Percentiles rank a stretch among this genome's conserved stretches.
Conservation (phyloP, 92 coral and sea anemone species). For the Epizoanthus scotinus region DNA sequence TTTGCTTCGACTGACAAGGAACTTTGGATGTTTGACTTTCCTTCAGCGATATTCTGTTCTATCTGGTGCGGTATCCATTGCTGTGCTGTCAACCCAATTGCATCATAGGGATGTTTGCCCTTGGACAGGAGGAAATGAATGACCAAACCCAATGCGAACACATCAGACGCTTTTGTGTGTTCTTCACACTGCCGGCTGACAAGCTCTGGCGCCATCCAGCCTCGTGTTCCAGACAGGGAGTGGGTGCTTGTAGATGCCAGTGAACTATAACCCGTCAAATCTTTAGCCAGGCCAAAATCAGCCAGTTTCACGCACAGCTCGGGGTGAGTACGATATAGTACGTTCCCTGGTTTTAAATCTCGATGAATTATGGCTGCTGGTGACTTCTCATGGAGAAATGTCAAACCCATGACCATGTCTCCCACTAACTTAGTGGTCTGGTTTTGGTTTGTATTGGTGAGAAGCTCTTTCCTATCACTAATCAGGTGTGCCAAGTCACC, state of each 20-base stretch:
- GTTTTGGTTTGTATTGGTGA: neutral
- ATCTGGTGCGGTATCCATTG: slow-evolving; percentile 46
- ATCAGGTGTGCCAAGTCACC: slow-evolving; percentile 51
- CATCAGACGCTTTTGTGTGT: slow-evolving; percentile 54
- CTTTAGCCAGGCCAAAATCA: slow-evolving; percentile 66
- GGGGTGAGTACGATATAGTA: slow-evolving; percentile 56
- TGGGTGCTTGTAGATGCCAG: slow-evolving; percentile 44
- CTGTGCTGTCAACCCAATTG: neutral
- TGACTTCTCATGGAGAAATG: slow-evolving; percentile 48
- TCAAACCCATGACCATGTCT: slow-evolving; percentile 57
- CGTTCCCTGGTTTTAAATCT: slow-evolving; percentile 79
- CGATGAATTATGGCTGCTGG: slow-evolving; percentile 58
- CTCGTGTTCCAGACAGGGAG: slow-evolving; percentile 68
- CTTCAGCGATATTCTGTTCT: slow-evolving; percentile 41
- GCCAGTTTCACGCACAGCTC: slow-evolving; percentile 55
- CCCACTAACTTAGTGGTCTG: slow-evolving; percentile 19
- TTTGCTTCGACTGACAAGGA: slow-evolving; percentile 33
- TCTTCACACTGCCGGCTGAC: slow-evolving; percentile 33
- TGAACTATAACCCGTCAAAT: slow-evolving; percentile 17
- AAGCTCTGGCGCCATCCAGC: slow-evolving; percentile 81
- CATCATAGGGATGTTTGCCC: slow-evolving; percentile 62
- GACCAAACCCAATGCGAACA: slow-evolving; percentile 63
- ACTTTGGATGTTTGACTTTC: slow-evolving; percentile 4
- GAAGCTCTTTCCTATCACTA: neutral
- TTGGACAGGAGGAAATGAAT: slow-evolving; percentile 55